Evolutionary conservation across 1,140 invertebrate genomes (phyloP).

Genomic region (Apis mellifera): DNA sequence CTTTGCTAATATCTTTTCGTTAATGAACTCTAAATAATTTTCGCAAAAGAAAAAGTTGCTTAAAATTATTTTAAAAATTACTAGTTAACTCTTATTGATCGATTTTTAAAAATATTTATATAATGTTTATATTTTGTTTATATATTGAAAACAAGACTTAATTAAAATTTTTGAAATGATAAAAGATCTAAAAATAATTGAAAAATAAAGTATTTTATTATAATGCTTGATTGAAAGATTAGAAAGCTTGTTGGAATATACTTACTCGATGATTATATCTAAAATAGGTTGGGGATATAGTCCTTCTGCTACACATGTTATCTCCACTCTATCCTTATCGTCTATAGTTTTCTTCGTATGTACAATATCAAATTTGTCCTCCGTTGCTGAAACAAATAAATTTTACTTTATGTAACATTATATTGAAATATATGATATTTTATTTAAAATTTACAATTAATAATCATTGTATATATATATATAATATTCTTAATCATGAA

Average conservation of each 20-base stretch:
- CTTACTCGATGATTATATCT: conserved; percentile 78
- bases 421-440: too few species aligned
- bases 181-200: conserved; percentile 1
- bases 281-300: conserved; percentile 79
- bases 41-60: too few species aligned
- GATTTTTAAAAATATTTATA: too few species aligned
- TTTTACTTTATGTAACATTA: neutral
- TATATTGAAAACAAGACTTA: too few species aligned
- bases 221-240: neutral
- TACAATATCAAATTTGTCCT: conserved; percentile 75
- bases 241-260: conserved; percentile 41
- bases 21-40: too few species aligned
- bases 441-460: neutral
- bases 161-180: neutral
- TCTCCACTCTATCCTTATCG: conserved; percentile 75
- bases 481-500: too few species aligned
- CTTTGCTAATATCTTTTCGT: too few species aligned
- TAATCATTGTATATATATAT: too few species aligned
- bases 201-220: conserved; percentile 18
- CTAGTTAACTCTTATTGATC: too few species aligned
- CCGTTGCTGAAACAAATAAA: conserved; percentile 73
- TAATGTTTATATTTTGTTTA: too few species aligned
- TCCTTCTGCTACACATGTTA: conserved; percentile 78
- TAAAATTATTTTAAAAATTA: too few species aligned
- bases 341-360: conserved; percentile 69